These are phyloP conservation scores for Drosophila triauraria DNA, from an alignment of 1,140 invertebrate genomes.

Conservation along the genomic window DNA sequence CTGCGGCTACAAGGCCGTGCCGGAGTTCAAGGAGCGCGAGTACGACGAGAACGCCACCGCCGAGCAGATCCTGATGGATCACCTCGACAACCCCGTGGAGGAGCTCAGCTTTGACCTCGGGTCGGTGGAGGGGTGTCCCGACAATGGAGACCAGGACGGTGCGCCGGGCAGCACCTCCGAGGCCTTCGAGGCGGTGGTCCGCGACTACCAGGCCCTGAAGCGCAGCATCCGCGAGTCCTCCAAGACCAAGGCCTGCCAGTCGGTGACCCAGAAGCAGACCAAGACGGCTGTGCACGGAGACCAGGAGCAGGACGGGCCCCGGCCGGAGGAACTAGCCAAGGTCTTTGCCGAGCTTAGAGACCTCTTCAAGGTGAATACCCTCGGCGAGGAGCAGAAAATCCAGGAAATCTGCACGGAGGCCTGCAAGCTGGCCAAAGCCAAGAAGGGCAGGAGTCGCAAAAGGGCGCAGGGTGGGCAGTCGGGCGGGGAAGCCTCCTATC, in stretches of 20 bases:
- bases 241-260: neutral
- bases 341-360: constrained; percentile 67
- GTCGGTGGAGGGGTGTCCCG: neutral
- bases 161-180: constrained; percentile 28
- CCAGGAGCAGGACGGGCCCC: neutral
- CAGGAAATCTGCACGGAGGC: constrained; percentile 60
- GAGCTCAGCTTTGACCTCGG: constrained; percentile 3
- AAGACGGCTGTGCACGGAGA: neutral
- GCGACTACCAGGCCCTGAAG: constrained; percentile 40
- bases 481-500: neutral
- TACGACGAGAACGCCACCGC: constrained; percentile 71
- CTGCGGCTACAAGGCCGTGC: constrained; percentile 76
- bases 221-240: constrained; percentile 43
- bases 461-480: neutral
- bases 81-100: constrained; percentile 38
- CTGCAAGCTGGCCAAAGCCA: constrained; percentile 31
- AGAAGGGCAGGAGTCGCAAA: constrained; percentile 1
- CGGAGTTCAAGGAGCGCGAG: constrained; percentile 55
- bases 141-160: neutral
- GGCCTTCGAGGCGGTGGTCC: constrained; percentile 48
- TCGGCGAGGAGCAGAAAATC: constrained; percentile 9
- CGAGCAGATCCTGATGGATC: constrained; percentile 50
- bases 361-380: constrained; percentile 39
- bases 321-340: constrained; percentile 39
- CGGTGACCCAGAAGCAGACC: neutral